Percentiles rank a stretch among this genome's conserved stretches.
Conservation (phyloP, 2,113 vertebrate species). For the Dromaius novaehollandiae region DNA sequence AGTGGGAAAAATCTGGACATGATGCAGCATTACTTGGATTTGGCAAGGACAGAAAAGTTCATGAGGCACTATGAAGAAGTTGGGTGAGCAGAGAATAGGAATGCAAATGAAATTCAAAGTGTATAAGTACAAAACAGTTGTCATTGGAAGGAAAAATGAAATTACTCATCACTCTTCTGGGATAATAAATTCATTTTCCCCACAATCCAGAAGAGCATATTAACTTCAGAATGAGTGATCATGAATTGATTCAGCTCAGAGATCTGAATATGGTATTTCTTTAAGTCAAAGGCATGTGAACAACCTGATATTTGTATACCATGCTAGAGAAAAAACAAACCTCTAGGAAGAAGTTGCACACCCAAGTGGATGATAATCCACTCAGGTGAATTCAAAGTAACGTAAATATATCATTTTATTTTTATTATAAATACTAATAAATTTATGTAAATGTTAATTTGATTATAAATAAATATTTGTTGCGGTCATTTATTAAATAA, state of each 20-base stretch:
- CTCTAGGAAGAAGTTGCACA: neutral
- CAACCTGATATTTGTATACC: neutral
- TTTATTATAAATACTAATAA: neutral
- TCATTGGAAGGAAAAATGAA: neutral
- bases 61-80: neutral
- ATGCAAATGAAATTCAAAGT: neutral
- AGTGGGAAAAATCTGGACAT: no score
- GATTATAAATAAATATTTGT: neutral
- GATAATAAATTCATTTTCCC: neutral
- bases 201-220: neutral
- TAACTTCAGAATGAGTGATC: neutral
- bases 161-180: neutral
- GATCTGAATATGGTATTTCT: neutral
- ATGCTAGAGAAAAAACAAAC: neutral
- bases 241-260: neutral
- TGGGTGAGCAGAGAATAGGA: neutral
- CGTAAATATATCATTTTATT: neutral
- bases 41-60: neutral
- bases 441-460: neutral
- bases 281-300: neutral
- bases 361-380: neutral
- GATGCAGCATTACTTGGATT: neutral
- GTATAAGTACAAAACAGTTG: neutral
- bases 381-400: neutral
- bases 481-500: neutral